phyloP scores from a whole-genome alignment of 2,888 invertebrate species.

The Drosophila suboccidentalis region DNA sequence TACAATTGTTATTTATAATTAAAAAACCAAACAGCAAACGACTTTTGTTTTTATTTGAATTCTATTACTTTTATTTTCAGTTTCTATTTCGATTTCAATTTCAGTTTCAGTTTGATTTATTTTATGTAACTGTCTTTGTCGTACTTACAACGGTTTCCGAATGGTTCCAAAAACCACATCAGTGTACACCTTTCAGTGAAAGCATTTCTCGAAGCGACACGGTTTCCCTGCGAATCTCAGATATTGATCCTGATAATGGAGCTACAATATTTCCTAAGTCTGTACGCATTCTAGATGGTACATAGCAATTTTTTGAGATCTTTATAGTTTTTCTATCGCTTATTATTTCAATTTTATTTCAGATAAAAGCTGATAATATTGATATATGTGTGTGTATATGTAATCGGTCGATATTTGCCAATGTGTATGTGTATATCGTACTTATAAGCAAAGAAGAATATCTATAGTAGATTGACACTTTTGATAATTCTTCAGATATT shows the following conservation, averaged over 20 bases:
- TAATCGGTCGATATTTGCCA: conserved; percentile 48
- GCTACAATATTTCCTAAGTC: conserved; percentile 12
- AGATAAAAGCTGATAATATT: conserved; percentile 5
- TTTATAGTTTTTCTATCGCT: not conserved
- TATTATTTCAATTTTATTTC: conserved; percentile 5
- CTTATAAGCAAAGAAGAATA: conserved; percentile 43
- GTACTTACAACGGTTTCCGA: conserved; percentile 48
- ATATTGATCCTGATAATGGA: conserved; percentile 13
- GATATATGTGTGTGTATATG: conserved; percentile 24
- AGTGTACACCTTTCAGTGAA: conserved; percentile 11
- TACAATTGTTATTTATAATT: conserved; percentile 85
- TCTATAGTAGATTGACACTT: conserved; percentile 53
- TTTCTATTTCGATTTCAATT: conserved; percentile 4
- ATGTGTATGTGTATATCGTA: conserved; percentile 47
- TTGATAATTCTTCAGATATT: conserved; percentile 72
- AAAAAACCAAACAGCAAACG: conserved; percentile 78
- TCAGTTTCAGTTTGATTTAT: conserved; percentile 19
- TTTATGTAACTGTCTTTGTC: conserved; percentile 18
- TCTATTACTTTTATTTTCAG: conserved; percentile 46
- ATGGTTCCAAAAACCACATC: conserved; percentile 6
- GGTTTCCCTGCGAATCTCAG: conserved; percentile 69
- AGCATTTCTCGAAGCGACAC: conserved; percentile 49
- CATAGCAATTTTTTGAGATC: conserved; percentile 10
- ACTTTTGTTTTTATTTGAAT: conserved; percentile 76
- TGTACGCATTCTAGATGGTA: conserved; percentile 13